Base-by-base conservation (phyloP, 2,113 vertebrate genomes). In the Calyptomena viridis region DNA sequence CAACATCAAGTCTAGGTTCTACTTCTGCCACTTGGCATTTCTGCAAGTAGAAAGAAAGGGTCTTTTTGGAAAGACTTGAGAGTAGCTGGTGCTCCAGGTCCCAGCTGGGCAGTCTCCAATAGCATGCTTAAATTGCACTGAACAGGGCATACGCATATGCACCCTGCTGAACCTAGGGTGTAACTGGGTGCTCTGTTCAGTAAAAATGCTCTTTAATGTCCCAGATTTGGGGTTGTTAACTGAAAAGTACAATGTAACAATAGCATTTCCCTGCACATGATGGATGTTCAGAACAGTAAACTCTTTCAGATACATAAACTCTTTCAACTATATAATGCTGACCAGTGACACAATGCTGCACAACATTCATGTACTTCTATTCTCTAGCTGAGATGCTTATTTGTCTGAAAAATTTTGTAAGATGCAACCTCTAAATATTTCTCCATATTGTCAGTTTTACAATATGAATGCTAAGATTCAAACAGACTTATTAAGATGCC, bases 71-170 rank as follows among this genome's bases (percentile, higher is more conserved):
- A 46, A 46, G 42, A 63, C 74, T 50, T 59, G n/a, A 44, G 72
- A 71, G 42, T 37, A 79, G 27, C 28, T 73, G 72, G 18, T 83
- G 14, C 62, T 92, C 22, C 50, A 80, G 49, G 44, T 35, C 20
- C 20, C 72, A 74, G 5, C 22, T 81, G 42, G 66, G 15, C 30
- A 60, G 19, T 49, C 25, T 90, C 46, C 75, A 80, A 40, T 14
- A 72, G 1, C 5, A 5, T 28, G 6, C 8, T 76, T 87, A 49
- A 79, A 10, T 50, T 17, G 12, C 33, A 56, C 21, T 30, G 13
- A 56, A 21, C 20, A 35, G 28, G 0, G 1, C 4, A 5, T 12
- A 9, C 11, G 9, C 1, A 1, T 40, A 5, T 8, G 8, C 35
- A 62, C 14, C 8, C 44, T 78, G 47, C 27, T 27, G 20, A 84